Percentiles rank a stretch among this genome's conserved stretches.
These are phyloP conservation scores for Paralvinella palmiformis DNA, from an alignment of 1,140 invertebrate genomes.

Conservation along the genomic window DNA sequence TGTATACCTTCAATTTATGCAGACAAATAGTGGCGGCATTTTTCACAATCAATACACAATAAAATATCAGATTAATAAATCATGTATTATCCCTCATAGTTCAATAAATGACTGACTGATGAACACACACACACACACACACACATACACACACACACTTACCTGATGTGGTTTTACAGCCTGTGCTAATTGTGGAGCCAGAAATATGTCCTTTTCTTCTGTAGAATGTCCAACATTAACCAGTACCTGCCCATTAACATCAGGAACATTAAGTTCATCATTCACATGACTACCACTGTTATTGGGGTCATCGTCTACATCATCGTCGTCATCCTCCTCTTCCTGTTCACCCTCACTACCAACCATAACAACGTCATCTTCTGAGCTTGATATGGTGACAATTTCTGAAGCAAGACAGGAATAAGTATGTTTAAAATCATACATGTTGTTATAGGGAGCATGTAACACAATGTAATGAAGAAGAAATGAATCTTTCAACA, in stretches of 20 bases:
- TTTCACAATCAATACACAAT: too few relatives aligned
- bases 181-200: slow-evolving; percentile 85
- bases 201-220: slow-evolving; percentile 85
- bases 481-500: too few relatives aligned
- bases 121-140: not conserved
- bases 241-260: slow-evolving; percentile 84
- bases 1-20: too few relatives aligned
- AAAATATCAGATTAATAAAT: too few relatives aligned
- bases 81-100: too few relatives aligned
- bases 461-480: too few relatives aligned
- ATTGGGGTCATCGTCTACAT: slow-evolving; percentile 61
- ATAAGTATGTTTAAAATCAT: too few relatives aligned
- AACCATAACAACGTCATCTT: slow-evolving; percentile 54
- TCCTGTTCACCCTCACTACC: slow-evolving; percentile 3
- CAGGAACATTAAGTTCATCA: slow-evolving; percentile 78
- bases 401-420: slow-evolving; percentile 32
- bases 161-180: slow-evolving; percentile 93
- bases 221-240: slow-evolving; percentile 94
- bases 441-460: too few relatives aligned
- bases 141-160: slow-evolving; percentile 8
- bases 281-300: slow-evolving; percentile 51
- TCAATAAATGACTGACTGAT: too few relatives aligned
- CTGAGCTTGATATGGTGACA: slow-evolving; percentile 51
- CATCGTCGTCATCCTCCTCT: slow-evolving; percentile 29
- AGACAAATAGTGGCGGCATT: too few relatives aligned